These are phyloP conservation scores for Furnarius figulus DNA, from an alignment of 2,113 vertebrate species.

Conservation along the genomic window DNA sequence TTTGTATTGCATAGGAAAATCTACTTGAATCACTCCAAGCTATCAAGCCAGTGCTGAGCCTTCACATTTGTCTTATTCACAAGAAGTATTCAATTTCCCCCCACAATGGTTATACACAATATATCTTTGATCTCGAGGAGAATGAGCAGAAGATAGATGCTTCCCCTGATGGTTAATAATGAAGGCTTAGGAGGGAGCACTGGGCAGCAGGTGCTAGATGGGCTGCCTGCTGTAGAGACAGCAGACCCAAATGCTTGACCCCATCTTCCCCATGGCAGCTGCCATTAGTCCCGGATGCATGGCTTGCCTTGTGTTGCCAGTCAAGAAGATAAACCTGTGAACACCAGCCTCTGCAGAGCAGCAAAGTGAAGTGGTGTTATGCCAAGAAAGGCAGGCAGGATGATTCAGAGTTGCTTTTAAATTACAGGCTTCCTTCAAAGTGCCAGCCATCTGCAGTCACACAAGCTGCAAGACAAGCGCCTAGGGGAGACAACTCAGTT, in stretches of 20 bases:
- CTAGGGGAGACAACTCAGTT: neutral
- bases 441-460: conserved; percentile 25
- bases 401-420: conserved; percentile 34
- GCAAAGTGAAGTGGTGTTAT: neutral
- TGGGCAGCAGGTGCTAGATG: neutral
- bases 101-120: no score
- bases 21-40: neutral
- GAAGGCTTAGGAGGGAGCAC: neutral
- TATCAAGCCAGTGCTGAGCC: neutral
- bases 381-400: conserved; percentile 23
- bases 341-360: neutral
- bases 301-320: neutral
- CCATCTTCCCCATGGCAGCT: neutral
- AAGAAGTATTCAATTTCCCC: neutral
- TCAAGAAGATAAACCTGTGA: neutral
- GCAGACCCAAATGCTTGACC: neutral
- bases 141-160: neutral
- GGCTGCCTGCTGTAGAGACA: neutral
- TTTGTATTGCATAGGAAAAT: neutral
- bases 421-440: conserved; percentile 13
- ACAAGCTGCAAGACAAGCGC: neutral
- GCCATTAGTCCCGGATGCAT: neutral
- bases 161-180: neutral
- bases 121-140: neutral
- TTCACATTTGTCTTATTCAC: neutral